These are phyloP conservation scores for Phoebastria nigripes DNA, from an alignment of 2,797 vertebrate species.

Conservation along the genomic window DNA sequence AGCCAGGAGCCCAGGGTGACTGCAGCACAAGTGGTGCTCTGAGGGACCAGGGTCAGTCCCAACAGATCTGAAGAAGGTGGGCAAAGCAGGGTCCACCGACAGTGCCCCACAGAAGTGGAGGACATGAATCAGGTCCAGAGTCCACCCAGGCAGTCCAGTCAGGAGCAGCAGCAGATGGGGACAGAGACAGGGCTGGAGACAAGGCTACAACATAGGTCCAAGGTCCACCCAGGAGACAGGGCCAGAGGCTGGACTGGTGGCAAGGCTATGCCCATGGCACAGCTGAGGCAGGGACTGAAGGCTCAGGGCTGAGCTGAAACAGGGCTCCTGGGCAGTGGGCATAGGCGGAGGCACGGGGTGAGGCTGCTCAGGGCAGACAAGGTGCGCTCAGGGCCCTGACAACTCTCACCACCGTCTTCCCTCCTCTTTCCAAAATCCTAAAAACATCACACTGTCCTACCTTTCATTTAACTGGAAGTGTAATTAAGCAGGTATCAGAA, in stretches of 20 bases:
- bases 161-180: background rate
- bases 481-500: background rate
- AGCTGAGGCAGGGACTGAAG: background rate
- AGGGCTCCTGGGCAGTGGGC: background rate
- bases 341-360: fast-evolving
- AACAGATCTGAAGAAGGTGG: background rate
- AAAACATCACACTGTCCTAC: background rate
- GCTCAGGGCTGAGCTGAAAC: background rate
- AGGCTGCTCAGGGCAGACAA: background rate
- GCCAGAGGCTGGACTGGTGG: no score
- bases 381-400: no score
- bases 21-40: background rate
- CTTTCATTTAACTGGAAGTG: background rate
- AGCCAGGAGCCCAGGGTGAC: background rate
- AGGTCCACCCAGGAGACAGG: background rate
- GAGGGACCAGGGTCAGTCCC: background rate
- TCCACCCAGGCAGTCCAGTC: background rate
- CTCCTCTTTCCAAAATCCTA: background rate
- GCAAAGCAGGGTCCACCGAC: background rate
- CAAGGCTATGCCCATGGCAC: fast-evolving
- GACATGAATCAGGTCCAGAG: background rate
- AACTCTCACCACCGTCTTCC: background rate
- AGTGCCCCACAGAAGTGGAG: fast-evolving
- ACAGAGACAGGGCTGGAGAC: background rate
- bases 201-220: background rate